Evolutionary conservation across 2,888 invertebrate genomes (phyloP).

Genomic region (Oconnorella tubifera): DNA sequence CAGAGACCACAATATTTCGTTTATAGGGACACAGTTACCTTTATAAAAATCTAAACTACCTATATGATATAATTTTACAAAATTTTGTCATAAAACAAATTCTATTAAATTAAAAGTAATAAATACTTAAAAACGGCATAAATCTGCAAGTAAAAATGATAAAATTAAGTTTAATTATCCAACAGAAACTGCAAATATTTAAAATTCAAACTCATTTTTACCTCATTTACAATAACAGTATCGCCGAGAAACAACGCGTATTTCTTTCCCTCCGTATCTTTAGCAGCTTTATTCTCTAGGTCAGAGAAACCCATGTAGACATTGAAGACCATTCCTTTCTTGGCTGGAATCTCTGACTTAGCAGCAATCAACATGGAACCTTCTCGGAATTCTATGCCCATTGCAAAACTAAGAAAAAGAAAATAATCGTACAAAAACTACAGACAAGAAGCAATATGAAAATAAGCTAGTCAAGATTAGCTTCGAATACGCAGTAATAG

Average conservation of each 20-base stretch:
- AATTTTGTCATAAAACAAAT: no score
- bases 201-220: conserved; percentile 52
- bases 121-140: neutral
- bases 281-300: conserved; percentile 74
- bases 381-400: conserved; percentile 97
- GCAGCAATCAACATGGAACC: conserved; percentile 85
- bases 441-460: no score
- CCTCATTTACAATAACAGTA: conserved; percentile 90
- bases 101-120: neutral
- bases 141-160: neutral
- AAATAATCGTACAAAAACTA: no score
- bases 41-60: no score
- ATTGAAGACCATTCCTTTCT: conserved; percentile 95
- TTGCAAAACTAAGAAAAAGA: conserved; percentile 71
- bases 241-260: conserved; percentile 95
- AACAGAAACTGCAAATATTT: neutral
- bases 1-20: no score
- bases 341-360: conserved; percentile 74
- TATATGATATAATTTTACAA: no score
- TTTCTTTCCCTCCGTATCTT: conserved; percentile 71
- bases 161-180: neutral
- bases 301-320: conserved; percentile 86
- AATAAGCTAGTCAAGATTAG: no score
- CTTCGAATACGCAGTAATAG: no score
- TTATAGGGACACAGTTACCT: no score